phyloP scores from a whole-genome alignment of 2,888 invertebrate species.

The Campoletis raptor region DNA sequence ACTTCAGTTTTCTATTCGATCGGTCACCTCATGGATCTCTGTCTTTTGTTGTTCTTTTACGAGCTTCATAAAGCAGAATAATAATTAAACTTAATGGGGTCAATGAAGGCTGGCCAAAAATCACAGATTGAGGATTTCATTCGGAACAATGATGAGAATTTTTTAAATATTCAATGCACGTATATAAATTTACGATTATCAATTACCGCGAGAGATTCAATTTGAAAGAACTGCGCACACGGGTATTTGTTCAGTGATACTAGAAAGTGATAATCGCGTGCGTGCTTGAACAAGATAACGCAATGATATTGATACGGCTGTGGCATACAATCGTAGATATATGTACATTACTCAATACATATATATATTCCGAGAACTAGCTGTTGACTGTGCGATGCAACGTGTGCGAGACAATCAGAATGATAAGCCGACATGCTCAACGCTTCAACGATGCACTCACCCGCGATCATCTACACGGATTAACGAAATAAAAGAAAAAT shows the following conservation, averaged over 20 bases:
- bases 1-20: neutral
- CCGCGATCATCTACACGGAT: conserved; percentile 23
- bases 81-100: neutral
- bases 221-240: conserved; percentile 8
- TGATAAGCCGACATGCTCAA: conserved; percentile 55
- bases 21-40: neutral
- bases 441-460: conserved; percentile 41
- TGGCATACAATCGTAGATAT: conserved; percentile 10
- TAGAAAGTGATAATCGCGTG: conserved; percentile 38
- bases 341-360: conserved; percentile 1
- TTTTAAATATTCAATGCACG: neutral
- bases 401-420: conserved; percentile 36
- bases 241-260: conserved; percentile 44
- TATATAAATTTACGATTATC: neutral
- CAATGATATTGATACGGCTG: conserved; percentile 45
- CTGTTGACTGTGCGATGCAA: conserved; percentile 14
- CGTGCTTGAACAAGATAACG: conserved; percentile 58
- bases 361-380: conserved; percentile 37
- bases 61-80: neutral
- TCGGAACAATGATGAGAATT: neutral
- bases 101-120: neutral
- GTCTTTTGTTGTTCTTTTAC: neutral
- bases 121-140: neutral
- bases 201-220: neutral
- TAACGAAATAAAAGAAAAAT: conserved; percentile 41